Evolutionary conservation across 1,140 invertebrate species (phyloP), one percentile per base, ranked within the genome.

Genomic region (Pogonomyrmex californicus): DNA sequence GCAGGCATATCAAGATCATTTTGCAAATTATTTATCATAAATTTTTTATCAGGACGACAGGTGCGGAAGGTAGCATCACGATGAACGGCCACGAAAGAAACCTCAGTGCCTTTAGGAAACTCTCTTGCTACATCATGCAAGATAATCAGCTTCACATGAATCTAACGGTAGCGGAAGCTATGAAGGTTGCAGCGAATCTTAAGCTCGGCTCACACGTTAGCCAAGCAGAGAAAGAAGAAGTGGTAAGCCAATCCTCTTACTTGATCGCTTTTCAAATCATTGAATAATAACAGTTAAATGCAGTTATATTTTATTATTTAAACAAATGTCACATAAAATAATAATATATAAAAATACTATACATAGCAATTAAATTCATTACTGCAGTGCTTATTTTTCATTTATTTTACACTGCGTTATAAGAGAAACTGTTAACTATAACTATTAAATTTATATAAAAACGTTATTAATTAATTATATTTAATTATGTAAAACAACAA

Each of bases 121-220:
- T 99, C 86, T 99, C 98, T 0, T 98, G 98, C 92, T 99, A 99
- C 95, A 99, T 99, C 93, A 99, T 99, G 98, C 99, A 99, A 95
- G 98, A 99, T 93, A 99, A 99, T 96, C 98, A 99, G 94, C 96
- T 99, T 6, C 98, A 99, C 89, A 97, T 97, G 0, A 99, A 99
- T 95, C 96, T 99, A 66, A 98, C 98, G 0, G 99, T 99, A 0
- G 97, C 98, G 87, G 99, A 99, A 95, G 97, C 98, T 2, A 99
- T 99, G 98, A 97, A 97, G 89, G 98, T 99, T 41, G 98, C 99
- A 2, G 97, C 99, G 0, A 98, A 97, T 88, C 96, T 99, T 23
- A 99, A 99, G 95, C 96, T 99, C 63, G 97, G 98, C 58, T 97
- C 97, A 62, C 96, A 97, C 70, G 96, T 97, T 49, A 94, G 95